Evolutionary conservation across 1,140 invertebrate species (phyloP).

Genomic region (Caerostris darwini): DNA sequence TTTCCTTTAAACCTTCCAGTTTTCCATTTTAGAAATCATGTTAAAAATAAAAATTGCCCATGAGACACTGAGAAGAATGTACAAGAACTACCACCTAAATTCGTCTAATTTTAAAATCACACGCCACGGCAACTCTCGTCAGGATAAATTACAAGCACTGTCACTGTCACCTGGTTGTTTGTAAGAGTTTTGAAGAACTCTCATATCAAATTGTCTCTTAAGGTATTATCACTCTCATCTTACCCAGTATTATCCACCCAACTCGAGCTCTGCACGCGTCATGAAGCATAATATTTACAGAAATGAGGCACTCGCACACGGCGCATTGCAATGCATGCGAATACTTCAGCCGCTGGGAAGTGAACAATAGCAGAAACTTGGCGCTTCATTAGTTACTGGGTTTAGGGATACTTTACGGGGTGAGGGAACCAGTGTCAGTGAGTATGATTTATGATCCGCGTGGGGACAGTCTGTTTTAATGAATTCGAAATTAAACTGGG

Average conservation of each 20-base stretch:
- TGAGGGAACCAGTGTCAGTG: background rate
- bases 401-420: background rate
- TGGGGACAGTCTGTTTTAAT: background rate
- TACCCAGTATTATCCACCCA: background rate
- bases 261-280: background rate
- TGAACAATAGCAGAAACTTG: background rate
- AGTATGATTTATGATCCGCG: background rate
- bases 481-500: constrained; percentile 8
- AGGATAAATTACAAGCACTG: background rate
- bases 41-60: too few relatives aligned
- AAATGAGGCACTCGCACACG: background rate
- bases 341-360: background rate
- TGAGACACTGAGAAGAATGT: background rate
- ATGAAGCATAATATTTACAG: constrained; percentile 54
- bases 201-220: background rate
- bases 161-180: background rate
- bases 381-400: background rate
- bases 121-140: too few relatives aligned
- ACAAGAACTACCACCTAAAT: background rate
- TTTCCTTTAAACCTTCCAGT: too few relatives aligned
- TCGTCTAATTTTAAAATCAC: too few relatives aligned
- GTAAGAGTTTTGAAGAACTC: background rate
- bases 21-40: too few relatives aligned
- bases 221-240: background rate
- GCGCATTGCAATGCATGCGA: constrained; percentile 29